Conservation (phyloP, 2,797 vertebrate species). For the Pangasius krempfi region DNA sequence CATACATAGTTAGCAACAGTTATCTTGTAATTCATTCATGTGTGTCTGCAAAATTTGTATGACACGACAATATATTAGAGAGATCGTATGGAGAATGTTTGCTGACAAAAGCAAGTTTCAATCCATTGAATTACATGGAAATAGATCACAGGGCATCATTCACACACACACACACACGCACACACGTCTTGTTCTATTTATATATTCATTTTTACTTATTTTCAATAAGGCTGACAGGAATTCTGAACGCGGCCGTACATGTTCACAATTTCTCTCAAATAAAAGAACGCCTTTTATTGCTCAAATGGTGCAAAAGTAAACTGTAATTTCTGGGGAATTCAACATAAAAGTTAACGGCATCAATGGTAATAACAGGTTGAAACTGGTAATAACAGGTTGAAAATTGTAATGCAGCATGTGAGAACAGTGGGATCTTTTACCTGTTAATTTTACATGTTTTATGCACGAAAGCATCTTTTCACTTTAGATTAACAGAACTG, state of each 20-base stretch:
- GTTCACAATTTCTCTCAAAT: background rate
- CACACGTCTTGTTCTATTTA: background rate
- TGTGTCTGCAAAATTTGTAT: background rate
- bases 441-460: background rate
- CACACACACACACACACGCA: background rate
- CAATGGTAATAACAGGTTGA: background rate
- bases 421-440: constrained; percentile 1
- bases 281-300: background rate
- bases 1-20: background rate
- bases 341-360: background rate
- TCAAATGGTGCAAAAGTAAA: constrained; percentile 3
- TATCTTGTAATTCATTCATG: background rate
- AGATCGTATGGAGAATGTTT: background rate
- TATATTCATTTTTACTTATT: background rate
- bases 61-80: background rate
- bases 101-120: background rate
- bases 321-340: constrained; percentile 5
- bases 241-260: background rate
- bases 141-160: background rate
- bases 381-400: constrained; percentile 10
- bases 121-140: background rate
- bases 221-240: background rate
- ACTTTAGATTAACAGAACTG: background rate
- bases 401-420: background rate
- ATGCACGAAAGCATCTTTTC: constrained; percentile 10